A percentile compares a stretch with the other conserved stretches of the same genome.
These are phyloP conservation scores for Passerculus sandwichensis DNA, from an alignment of 2,797 vertebrate genomes.

Conservation along the genomic window DNA sequence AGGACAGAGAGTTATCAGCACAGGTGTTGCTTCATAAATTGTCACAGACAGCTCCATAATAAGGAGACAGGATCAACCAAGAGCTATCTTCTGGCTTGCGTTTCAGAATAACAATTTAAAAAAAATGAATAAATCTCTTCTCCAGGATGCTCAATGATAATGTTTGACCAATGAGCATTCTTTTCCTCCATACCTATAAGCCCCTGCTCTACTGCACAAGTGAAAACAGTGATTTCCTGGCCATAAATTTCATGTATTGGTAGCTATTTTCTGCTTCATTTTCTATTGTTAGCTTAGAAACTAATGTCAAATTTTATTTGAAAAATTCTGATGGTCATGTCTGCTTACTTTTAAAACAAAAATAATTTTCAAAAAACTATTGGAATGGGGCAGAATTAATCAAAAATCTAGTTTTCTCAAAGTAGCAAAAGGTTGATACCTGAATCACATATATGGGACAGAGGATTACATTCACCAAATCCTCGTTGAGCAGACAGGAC, in stretches of 20 bases:
- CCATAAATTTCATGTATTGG: not conserved
- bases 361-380: not conserved
- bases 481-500: fast-evolving
- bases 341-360: not conserved
- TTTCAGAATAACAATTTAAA: not conserved
- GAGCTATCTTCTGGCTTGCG: not conserved
- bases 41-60: not conserved
- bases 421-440: fast-evolving
- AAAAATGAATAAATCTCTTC: not conserved
- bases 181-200: not conserved
- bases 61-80: not conserved
- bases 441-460: not conserved
- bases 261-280: not conserved
- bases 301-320: not conserved
- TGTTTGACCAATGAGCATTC: not conserved
- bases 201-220: not conserved
- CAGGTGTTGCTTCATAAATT: constrained; percentile 47
- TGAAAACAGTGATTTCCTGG: not conserved
- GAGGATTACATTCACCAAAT: not conserved
- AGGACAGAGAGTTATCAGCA: fast-evolving
- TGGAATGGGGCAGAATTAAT: not conserved
- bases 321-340: not conserved
- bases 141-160: not conserved
- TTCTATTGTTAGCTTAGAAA: not conserved
- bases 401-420: not conserved